phyloP scores from a whole-genome alignment of 2,888 invertebrate species.

The Galeopsomyia nigrocyanea region DNA sequence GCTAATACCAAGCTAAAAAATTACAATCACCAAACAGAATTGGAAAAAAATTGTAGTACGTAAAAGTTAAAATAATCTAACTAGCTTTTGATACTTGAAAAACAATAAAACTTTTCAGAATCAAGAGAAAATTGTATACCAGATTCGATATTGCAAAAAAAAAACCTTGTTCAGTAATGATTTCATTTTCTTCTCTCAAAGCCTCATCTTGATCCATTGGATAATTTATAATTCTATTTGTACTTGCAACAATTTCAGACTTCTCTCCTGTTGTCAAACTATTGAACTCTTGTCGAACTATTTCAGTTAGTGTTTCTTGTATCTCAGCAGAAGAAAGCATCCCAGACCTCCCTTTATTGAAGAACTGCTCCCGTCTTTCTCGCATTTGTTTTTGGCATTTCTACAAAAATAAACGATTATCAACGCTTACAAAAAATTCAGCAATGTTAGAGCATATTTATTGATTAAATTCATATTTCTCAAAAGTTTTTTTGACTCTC shows the following conservation, averaged over 20 bases:
- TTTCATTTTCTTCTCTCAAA: conserved; percentile 55
- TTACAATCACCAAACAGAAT: no score
- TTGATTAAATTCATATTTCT: neutral
- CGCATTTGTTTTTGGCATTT: conserved; percentile 60
- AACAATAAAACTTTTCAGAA: no score
- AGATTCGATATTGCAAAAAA: neutral
- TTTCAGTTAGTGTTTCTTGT: conserved; percentile 56
- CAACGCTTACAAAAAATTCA: neutral
- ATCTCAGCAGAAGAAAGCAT: conserved; percentile 51
- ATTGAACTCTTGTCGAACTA: conserved; percentile 61
- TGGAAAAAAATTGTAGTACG: no score
- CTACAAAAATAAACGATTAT: conserved; percentile 50
- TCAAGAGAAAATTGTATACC: no score
- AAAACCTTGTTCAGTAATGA: conserved; percentile 60
- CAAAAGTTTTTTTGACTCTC: neutral
- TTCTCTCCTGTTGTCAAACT: conserved; percentile 51
- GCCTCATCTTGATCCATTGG: conserved; percentile 57
- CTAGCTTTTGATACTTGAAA: no score
- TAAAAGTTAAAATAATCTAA: no score
- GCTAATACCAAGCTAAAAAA: no score
- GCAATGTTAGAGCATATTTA: neutral
- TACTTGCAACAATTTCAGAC: conserved; percentile 31
- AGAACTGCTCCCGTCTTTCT: conserved; percentile 59
- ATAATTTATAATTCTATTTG: conserved; percentile 39
- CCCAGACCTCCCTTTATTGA: conserved; percentile 56